Evolutionary conservation across 2,113 vertebrate species (phyloP).

Genomic region (Podiceps cristatus): DNA sequence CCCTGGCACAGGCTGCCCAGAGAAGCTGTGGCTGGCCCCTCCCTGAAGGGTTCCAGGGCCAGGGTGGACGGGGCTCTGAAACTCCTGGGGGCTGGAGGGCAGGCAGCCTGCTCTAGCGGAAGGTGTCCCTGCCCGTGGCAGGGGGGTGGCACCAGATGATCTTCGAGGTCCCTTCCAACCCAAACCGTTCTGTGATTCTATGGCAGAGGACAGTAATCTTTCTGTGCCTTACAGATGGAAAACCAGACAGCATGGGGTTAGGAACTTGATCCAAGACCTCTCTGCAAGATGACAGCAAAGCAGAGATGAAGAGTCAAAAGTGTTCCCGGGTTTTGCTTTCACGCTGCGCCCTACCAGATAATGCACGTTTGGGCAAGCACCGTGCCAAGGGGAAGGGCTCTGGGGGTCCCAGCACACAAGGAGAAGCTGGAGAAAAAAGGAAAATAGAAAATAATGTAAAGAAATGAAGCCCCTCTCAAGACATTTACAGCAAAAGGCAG

Average conservation of each 20-base stretch:
- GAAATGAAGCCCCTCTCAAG: not conserved
- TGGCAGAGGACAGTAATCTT: not conserved
- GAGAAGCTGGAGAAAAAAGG: not conserved
- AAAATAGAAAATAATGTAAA: not conserved
- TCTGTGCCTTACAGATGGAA: not conserved
- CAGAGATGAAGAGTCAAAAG: not conserved
- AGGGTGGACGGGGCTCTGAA: too few relatives aligned
- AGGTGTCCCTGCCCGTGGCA: too few relatives aligned
- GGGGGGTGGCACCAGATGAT: too few relatives aligned
- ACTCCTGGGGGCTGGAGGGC: too few relatives aligned
- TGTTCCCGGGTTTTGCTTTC: not conserved
- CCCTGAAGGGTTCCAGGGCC: too few relatives aligned
- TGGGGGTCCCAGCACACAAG: not conserved
- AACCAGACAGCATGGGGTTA: not conserved
- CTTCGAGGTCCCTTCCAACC: too few relatives aligned
- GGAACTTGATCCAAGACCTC: not conserved
- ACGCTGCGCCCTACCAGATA: not conserved
- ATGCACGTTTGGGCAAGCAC: not conserved
- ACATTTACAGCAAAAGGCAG: not conserved
- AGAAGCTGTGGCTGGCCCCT: too few relatives aligned
- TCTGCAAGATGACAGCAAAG: not conserved
- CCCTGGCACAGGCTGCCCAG: too few relatives aligned
- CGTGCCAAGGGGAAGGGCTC: fast-evolving
- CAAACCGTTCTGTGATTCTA: too few relatives aligned
- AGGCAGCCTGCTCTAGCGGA: too few relatives aligned